Evolutionary conservation across 37 sponge, comb jelly and placozoan species (phyloP), one percentile per base, ranked within the genome.

Genomic region (Dysidea cf. avara): DNA sequence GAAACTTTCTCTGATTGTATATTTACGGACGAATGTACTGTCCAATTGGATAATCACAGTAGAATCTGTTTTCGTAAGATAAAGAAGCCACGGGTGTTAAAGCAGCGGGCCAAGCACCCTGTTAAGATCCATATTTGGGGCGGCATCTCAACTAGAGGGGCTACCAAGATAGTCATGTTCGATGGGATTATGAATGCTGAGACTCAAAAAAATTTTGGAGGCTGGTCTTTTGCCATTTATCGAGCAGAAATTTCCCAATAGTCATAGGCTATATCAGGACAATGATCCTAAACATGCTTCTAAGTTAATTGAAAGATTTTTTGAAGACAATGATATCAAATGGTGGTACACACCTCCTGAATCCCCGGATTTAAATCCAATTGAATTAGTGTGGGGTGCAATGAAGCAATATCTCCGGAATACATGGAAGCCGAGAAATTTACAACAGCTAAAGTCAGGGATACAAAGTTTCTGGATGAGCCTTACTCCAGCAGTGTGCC

Each of bases 131-230:
- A n/a, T n/a, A n/a, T n/a, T n/a, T n/a, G n/a, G n/a, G 72, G 64
- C 46, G 72, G 81, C n/a, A 80, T 80, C 28, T 68, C 63, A 24
- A 46, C 31, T n/a, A 39, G 38, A 37, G 81, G 81, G 22, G 79
- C 79, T 39, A 77, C 78, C 2, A 31, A 25, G 28, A 34, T 80
- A 31, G 81, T 71, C 20, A 61, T 80, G 52, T 80, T 80, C 64
- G 34, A 53, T 7, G 80, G 81, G 3, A 80, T 71, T 53, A 70
- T 71, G 81, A 71, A 17, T 2, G 49, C 64, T 2, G 14, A 58
- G 51, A 26, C 71, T 34, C 52, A 46, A 40, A 21, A 4, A 28
- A 35, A 80, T 71, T 53, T 64, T 80, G n/a, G n/a, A n/a, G n/a
- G n/a, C n/a, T n/a, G n/a, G n/a, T n/a, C n/a, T n/a, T n/a, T n/a